A percentile compares a stretch with the other conserved stretches of the same genome.
These are phyloP conservation scores for Drosophila baimaii DNA, from an alignment of 1,140 invertebrate species.

Conservation along the genomic window DNA sequence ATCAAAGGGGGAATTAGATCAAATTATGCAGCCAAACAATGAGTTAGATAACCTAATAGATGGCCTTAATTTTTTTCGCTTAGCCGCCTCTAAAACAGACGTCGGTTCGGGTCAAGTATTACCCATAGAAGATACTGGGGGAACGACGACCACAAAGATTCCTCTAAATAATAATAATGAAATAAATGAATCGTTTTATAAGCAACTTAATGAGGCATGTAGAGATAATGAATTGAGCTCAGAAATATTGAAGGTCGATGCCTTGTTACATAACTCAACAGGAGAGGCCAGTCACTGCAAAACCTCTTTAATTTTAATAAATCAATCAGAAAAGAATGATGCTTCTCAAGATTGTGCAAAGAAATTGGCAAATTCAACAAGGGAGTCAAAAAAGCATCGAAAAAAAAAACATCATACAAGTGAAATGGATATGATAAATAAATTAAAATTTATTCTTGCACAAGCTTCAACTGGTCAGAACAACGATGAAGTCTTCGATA, in stretches of 20 bases:
- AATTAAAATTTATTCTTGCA: constrained; percentile 70
- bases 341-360: constrained; percentile 3
- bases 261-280: constrained; percentile 53
- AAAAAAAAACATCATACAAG: constrained; percentile 82
- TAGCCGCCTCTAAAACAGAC: constrained; percentile 66
- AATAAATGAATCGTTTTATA: constrained; percentile 94
- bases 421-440: constrained; percentile 83
- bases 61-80: constrained; percentile 72
- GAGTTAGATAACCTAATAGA: constrained; percentile 52
- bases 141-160: constrained; percentile 27
- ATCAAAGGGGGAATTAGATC: background rate
- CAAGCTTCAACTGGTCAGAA: constrained; percentile 44
- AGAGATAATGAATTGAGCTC: constrained; percentile 87
- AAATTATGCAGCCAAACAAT: background rate
- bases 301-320: constrained; percentile 89
- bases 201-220: constrained; percentile 94
- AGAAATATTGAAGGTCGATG: constrained; percentile 73
- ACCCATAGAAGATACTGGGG: constrained; percentile 76
- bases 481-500: background rate
- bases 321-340: constrained; percentile 87
- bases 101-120: constrained; percentile 57
- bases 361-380: constrained; percentile 37
- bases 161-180: constrained; percentile 86
- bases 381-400: constrained; percentile 60
- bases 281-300: constrained; percentile 45